Evolutionary conservation across 1,140 invertebrate species (phyloP).

Genomic region (Drosophila athabasca): DNA sequence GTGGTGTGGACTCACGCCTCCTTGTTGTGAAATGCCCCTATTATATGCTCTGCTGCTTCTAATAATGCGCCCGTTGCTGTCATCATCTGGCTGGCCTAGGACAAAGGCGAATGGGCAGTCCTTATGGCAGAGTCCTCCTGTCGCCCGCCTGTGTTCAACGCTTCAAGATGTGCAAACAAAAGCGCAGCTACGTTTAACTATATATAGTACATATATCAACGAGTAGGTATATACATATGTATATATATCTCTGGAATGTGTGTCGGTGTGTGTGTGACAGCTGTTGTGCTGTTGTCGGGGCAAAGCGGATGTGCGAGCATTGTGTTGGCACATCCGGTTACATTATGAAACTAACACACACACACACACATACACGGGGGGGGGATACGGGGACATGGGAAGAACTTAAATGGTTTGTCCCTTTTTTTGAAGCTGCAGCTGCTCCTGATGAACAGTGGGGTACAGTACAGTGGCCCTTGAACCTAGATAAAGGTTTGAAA

Average conservation of each 20-base stretch:
- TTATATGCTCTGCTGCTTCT: constrained; percentile 80
- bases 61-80: constrained; percentile 78
- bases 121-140: constrained; percentile 19
- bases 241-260: constrained; percentile 32
- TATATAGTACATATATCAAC: background rate
- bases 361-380: background rate
- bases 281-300: constrained; percentile 76
- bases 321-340: constrained; percentile 82
- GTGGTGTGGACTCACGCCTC: constrained; percentile 63
- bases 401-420: constrained; percentile 69
- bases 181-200: constrained; percentile 66
- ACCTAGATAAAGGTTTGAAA: constrained; percentile 4
- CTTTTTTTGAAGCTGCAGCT: constrained; percentile 52
- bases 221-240: constrained; percentile 10
- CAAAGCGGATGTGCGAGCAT: constrained; percentile 78
- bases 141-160: constrained; percentile 19
- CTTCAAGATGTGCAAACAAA: constrained; percentile 75
- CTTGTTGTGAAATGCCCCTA: constrained; percentile 79
- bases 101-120: constrained; percentile 44
- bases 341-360: constrained; percentile 76
- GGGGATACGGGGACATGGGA: background rate
- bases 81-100: constrained; percentile 52
- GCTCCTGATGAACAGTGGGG: constrained; percentile 58
- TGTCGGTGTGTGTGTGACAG: constrained; percentile 74
- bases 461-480: constrained; percentile 29